Evolutionary conservation across 2,797 vertebrate genomes (phyloP), one percentile per base, ranked within the genome.

Genomic region (Typhlichthys subterraneus): DNA sequence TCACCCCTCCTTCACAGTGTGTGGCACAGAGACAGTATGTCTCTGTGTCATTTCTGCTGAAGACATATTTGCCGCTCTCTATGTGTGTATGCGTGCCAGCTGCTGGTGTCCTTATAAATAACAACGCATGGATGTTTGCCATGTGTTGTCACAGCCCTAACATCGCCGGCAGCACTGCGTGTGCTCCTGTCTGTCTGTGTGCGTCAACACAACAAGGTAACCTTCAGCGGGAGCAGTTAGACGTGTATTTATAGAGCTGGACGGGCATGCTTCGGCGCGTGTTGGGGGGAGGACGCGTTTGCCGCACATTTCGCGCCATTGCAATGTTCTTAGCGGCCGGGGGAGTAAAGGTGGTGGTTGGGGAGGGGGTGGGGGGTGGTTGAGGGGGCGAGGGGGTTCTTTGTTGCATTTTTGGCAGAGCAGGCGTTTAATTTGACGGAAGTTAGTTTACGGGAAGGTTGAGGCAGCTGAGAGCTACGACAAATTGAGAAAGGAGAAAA

Each of bases 131-230:
- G 61, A 67, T 67, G 56, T 76, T 79, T 78, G 61, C 67, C 70
- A 67, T 80, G 79, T 74, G 69, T 83, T 73, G 80, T 77, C 73
- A 73, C 52, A 79, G 57, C 66, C 47, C 38, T 70, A 79, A 80
- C 71, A 73, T 76, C 67, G 79, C 84, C 82, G 69, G 66, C 45
- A 81, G 77, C 75, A 4, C 58, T 67, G 61, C 23, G 15, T 51
- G 58, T 48, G 64, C 62, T 53, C 61, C 70, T 33, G 49, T 11
- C 72, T 70, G 72, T 79, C 69, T 78, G 70, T 63, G 66, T 33
- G 62, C 53, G 58, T 64, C 73, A 74, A 75, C 76, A 71, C 67
- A 77, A 79, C 82, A 79, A 80, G 70, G 74, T 81, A 73, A 83
- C 83, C 82, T 83, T 83, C 73, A 76, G 68, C 65, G 55, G 59